phyloP scores from a whole-genome alignment of 2,888 invertebrate genomes.

The Dynastes grantii region DNA sequence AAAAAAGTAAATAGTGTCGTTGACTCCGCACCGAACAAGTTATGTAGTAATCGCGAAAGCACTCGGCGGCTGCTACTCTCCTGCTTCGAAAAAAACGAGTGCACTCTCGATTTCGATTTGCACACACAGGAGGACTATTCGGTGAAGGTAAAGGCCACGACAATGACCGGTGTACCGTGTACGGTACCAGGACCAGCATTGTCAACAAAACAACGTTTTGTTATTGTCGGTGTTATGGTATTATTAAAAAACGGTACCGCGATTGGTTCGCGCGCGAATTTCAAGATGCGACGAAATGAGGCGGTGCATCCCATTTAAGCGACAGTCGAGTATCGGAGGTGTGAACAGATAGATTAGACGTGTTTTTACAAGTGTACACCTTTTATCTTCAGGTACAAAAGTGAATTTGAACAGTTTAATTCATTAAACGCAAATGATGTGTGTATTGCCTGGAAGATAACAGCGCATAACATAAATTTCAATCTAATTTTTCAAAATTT shows the following conservation, averaged over 20 bases:
- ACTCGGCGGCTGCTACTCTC: constrained; percentile 52
- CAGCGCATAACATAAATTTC: too few relatives aligned
- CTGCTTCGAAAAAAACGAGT: constrained; percentile 59
- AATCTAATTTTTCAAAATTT: too few relatives aligned
- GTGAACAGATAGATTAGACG: too few relatives aligned
- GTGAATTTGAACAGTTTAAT: too few relatives aligned
- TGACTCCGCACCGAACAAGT: constrained; percentile 60
- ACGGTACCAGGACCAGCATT: neutral
- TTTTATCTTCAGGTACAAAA: too few relatives aligned
- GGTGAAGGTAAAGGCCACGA: constrained; percentile 69
- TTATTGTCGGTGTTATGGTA: constrained; percentile 1
- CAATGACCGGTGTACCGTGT: constrained; percentile 65
- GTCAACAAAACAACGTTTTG: neutral
- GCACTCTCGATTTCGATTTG: constrained; percentile 68
- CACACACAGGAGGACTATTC: constrained; percentile 66
- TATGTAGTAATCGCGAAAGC: constrained; percentile 64
- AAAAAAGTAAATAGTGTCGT: constrained; percentile 59
- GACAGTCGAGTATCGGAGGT: too few relatives aligned
- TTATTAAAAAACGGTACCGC: neutral
- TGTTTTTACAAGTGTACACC: too few relatives aligned
- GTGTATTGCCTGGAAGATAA: too few relatives aligned
- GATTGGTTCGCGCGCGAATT: neutral
- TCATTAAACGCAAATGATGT: too few relatives aligned
- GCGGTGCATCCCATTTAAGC: neutral
- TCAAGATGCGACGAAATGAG: neutral